phyloP scores from a whole-genome alignment of 2,113 vertebrate genomes.

The Amia ocellicauda region DNA sequence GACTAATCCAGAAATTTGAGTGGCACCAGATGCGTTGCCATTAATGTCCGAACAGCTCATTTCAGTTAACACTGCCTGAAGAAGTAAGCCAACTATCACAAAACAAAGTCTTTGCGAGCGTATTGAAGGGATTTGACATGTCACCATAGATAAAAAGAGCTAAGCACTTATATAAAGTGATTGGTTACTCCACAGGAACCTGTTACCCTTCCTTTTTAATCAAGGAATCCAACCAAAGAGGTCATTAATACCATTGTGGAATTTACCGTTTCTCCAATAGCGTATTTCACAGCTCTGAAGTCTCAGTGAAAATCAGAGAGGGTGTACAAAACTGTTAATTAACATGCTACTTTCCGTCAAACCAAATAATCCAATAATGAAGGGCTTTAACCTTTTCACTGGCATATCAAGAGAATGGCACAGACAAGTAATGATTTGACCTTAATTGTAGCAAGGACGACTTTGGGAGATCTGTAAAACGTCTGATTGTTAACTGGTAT shows the following conservation, averaged over 20 bases:
- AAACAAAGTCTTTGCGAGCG: background rate
- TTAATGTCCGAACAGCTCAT: too few species aligned
- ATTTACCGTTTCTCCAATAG: background rate
- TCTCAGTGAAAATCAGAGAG: background rate
- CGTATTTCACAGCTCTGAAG: background rate
- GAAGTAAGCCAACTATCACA: background rate
- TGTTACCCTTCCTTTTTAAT: background rate
- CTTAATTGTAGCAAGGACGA: conserved; percentile 17
- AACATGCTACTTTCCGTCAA: background rate
- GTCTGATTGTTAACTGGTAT: conserved; percentile 12
- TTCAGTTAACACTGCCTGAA: background rate
- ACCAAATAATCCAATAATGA: conserved; percentile 13
- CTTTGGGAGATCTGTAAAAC: background rate
- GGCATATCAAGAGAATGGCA: conserved; percentile 18
- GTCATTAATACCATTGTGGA: background rate
- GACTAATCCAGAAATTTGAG: too few species aligned
- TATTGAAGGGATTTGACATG: conserved; percentile 1
- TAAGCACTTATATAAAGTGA: too few species aligned
- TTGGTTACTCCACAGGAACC: background rate
- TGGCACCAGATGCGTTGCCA: too few species aligned
- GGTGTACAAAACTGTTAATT: conserved; percentile 12
- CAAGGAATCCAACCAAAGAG: background rate
- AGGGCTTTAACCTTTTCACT: conserved; percentile 15
- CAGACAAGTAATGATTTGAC: conserved; percentile 25
- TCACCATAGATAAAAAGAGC: background rate